A percentile compares a stretch with the other conserved stretches of the same genome.
Conservation (phyloP, 1,140 invertebrate species). For the Gryon sp. region DNA sequence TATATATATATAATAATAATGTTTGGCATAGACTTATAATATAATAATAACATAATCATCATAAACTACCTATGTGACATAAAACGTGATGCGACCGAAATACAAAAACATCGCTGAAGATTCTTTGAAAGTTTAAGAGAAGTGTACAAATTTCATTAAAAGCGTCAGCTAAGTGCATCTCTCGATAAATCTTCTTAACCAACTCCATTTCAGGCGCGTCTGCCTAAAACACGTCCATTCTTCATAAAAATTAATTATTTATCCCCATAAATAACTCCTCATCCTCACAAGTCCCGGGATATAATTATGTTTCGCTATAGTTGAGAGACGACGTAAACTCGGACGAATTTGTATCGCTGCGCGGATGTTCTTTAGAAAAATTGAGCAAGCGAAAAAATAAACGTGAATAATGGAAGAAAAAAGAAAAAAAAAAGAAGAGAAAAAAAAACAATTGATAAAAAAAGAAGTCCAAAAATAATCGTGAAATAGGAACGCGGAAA, state of each 20-base stretch:
- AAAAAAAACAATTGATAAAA: constrained; percentile 24
- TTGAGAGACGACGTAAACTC: not conserved
- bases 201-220: constrained; percentile 44
- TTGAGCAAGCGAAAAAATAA: constrained; percentile 14
- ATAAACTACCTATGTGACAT: too few species aligned
- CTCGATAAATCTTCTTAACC: constrained; percentile 54
- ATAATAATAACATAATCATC: too few species aligned
- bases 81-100: too few species aligned
- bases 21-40: too few species aligned
- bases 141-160: constrained; percentile 49
- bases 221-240: constrained; percentile 44
- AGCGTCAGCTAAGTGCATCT: constrained; percentile 32
- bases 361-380: constrained; percentile 21
- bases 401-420: not conserved
- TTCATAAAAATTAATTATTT: constrained; percentile 61
- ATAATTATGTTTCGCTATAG: constrained; percentile 44
- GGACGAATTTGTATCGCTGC: constrained; percentile 25
- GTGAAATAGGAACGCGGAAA: constrained; percentile 19
- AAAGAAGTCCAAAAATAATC: too few species aligned
- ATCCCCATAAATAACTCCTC: constrained; percentile 48
- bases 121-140: not conserved
- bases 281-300: constrained; percentile 10
- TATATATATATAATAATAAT: too few species aligned
- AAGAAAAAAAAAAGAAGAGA: not conserved
- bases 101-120: not conserved